These are phyloP conservation scores for Drosophila ohnishii DNA, from an alignment of 1,140 invertebrate genomes.

Conservation along the genomic window DNA sequence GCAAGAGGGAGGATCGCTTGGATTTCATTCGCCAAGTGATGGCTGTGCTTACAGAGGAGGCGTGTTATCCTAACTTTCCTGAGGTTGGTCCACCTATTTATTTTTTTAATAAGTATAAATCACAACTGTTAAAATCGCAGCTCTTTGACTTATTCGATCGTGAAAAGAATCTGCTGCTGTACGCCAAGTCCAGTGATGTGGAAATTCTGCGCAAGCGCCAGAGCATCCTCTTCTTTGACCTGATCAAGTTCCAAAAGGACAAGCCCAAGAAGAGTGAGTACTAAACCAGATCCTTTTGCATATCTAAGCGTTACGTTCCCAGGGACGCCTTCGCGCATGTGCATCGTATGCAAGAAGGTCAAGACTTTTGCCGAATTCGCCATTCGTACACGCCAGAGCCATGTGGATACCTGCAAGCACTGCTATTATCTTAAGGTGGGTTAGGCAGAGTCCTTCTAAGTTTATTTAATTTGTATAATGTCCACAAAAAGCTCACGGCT, in stretches of 20 bases:
- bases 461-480: not conserved
- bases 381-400: constrained; percentile 71
- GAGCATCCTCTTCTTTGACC: constrained; percentile 70
- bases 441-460: not conserved
- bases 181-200: constrained; percentile 69
- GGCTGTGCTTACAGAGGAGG: constrained; percentile 60
- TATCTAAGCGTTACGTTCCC: not conserved
- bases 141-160: constrained; percentile 78
- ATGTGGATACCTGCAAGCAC: constrained; percentile 78
- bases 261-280: constrained; percentile 46
- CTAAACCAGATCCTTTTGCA: accelerated
- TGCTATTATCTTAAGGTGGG: constrained; percentile 77
- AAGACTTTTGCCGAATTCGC: constrained; percentile 68
- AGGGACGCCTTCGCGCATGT: constrained; percentile 73
- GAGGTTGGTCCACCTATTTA: constrained; percentile 46
- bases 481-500: constrained; percentile 51
- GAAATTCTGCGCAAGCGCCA: constrained; percentile 75
- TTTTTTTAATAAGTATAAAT: not conserved
- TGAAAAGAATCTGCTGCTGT: constrained; percentile 73
- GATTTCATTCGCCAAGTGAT: constrained; percentile 61
- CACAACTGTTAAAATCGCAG: constrained; percentile 20
- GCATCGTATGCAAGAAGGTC: constrained; percentile 77
- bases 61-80: constrained; percentile 68
- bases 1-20: constrained; percentile 56
- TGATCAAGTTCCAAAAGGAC: constrained; percentile 70